Percentiles rank a stretch among this genome's conserved stretches.
Conservation (phyloP, 2,888 invertebrate species). For the Dolichopus griseipennis region DNA sequence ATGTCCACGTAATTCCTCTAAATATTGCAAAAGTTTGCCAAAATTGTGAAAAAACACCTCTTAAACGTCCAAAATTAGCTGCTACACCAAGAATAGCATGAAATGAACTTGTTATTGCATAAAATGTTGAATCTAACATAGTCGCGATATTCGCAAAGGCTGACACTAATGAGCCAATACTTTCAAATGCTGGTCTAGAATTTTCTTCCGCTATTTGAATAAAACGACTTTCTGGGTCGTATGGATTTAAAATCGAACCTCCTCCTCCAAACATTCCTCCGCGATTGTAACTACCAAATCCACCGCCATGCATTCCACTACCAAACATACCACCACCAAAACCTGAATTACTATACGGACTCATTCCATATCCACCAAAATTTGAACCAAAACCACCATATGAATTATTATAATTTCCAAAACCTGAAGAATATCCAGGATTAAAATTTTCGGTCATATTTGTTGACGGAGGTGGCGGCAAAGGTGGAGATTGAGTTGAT, state of each 20-base stretch:
- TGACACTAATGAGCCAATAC: slow-evolving; percentile 83
- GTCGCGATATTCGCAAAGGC: slow-evolving; percentile 90
- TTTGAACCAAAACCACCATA: slow-evolving; percentile 34
- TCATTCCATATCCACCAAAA: slow-evolving; percentile 27
- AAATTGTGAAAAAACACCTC: slow-evolving; percentile 74
- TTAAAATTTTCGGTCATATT: slow-evolving; percentile 23
- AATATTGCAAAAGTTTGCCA: slow-evolving; percentile 81
- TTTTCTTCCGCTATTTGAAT: slow-evolving; percentile 85
- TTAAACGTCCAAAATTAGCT: slow-evolving; percentile 81
- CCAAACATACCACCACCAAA: slow-evolving; percentile 21
- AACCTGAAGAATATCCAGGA: slow-evolving; percentile 20
- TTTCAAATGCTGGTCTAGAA: slow-evolving; percentile 86
- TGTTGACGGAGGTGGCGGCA: slow-evolving; percentile 30
- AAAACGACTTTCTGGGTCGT: slow-evolving; percentile 50
- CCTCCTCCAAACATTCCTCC: slow-evolving; percentile 28
- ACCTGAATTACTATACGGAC: slow-evolving; percentile 22
- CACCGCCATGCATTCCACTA: slow-evolving; percentile 27
- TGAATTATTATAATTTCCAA: slow-evolving; percentile 21
- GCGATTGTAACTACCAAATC: slow-evolving; percentile 32
- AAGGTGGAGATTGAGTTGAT: slow-evolving; percentile 20
- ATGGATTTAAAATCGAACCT: slow-evolving; percentile 25
- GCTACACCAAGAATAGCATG: slow-evolving; percentile 92
- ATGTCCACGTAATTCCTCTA: slow-evolving; percentile 69
- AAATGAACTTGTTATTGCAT: slow-evolving; percentile 91
- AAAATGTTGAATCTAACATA: slow-evolving; percentile 95